A percentile compares a stretch with the other conserved stretches of the same genome.
Conservation (phyloP, 1,140 invertebrate genomes). For the Diorhabda carinulata region DNA sequence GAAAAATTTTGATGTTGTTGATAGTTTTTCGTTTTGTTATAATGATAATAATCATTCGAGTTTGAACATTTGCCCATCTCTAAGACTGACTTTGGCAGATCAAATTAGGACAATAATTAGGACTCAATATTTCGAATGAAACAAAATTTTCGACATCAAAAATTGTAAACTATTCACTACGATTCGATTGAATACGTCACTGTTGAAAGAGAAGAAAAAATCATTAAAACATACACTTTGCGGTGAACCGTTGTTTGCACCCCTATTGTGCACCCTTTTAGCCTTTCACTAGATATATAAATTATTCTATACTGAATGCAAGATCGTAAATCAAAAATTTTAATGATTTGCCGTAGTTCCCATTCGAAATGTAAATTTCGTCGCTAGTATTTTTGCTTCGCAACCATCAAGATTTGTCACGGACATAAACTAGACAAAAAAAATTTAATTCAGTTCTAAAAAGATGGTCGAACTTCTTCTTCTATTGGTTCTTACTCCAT, state of each 20-base stretch:
- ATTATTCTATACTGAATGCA: constrained; percentile 26
- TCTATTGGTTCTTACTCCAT: too few relatives aligned
- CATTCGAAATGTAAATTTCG: constrained; percentile 25
- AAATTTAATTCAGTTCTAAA: too few relatives aligned
- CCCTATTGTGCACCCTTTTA: constrained; percentile 25
- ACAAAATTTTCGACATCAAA: too few relatives aligned
- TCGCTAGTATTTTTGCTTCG: background rate
- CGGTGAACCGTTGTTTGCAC: constrained; percentile 20
- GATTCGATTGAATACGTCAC: background rate
- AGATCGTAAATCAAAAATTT: constrained; percentile 27
- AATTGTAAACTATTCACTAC: too few relatives aligned
- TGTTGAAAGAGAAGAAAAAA: constrained; percentile 1
- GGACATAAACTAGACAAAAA: background rate
- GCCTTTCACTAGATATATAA: constrained; percentile 24
- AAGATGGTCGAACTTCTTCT: too few relatives aligned
- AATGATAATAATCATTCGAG: too few relatives aligned
- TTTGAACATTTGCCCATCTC: too few relatives aligned
- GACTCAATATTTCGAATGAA: too few relatives aligned
- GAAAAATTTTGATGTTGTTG: too few relatives aligned
- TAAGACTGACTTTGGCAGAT: too few relatives aligned
- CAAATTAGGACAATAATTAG: too few relatives aligned
- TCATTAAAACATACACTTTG: constrained; percentile 15
- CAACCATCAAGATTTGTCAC: constrained; percentile 4
- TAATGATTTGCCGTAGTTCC: constrained; percentile 24
- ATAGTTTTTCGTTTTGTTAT: too few relatives aligned